phyloP scores from a whole-genome alignment of 2,113 vertebrate species.

The Osmerus mordax region DNA sequence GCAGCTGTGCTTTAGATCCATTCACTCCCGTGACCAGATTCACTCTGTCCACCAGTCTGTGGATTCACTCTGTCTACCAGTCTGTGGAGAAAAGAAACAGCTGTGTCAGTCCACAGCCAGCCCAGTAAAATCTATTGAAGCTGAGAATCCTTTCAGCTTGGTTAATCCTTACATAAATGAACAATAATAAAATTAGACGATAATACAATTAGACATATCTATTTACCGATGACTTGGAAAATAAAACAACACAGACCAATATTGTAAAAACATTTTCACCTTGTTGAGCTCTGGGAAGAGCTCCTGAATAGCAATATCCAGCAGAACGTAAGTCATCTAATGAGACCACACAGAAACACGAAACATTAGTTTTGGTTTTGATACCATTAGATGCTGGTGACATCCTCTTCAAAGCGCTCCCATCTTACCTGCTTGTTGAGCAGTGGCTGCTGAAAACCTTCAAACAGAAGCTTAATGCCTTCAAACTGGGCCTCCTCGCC shows the following conservation, averaged over 20 bases:
- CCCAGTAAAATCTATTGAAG: not conserved
- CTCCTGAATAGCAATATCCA: conserved; percentile 89
- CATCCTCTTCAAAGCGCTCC: not conserved
- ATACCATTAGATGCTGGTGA: not conserved
- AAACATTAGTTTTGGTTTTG: not conserved
- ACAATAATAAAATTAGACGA: too few species aligned
- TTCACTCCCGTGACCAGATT: conserved; percentile 47
- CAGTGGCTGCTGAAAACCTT: conserved; percentile 89
- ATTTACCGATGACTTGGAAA: too few species aligned
- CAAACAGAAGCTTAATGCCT: conserved; percentile 86
- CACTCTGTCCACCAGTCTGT: conserved; percentile 55
- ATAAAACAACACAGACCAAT: too few species aligned
- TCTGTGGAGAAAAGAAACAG: conserved; percentile 28
- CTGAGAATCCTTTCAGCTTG: too few species aligned
- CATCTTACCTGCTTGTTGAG: conserved; percentile 95
- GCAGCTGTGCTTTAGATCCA: conserved; percentile 58
- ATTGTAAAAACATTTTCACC: conserved; percentile 62
- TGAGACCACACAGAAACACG: conserved; percentile 23
- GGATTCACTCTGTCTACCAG: conserved; percentile 61
- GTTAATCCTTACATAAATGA: too few species aligned
- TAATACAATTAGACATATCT: too few species aligned
- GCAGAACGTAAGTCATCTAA: conserved; percentile 89
- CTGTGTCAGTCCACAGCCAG: not conserved
- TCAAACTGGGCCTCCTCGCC: conserved; percentile 87
- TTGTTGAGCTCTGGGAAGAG: conserved; percentile 89